Percentiles rank a stretch among this genome's conserved stretches.
phyloP scores from a whole-genome alignment of 2,113 vertebrate species.

The Haemorhous mexicanus region DNA sequence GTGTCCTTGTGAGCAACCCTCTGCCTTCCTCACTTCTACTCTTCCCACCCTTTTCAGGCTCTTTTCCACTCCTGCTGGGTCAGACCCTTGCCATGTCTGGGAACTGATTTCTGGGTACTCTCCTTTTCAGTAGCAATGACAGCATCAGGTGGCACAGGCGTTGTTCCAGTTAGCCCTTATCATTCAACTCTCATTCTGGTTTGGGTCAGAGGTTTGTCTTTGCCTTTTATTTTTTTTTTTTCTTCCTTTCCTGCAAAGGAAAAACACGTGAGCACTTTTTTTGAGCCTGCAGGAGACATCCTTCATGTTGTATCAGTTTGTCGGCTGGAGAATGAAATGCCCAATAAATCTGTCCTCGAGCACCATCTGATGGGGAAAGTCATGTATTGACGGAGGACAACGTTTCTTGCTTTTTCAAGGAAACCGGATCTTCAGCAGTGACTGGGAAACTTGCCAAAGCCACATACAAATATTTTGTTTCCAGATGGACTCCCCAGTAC shows the following conservation, averaged over 20 bases:
- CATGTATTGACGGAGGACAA: not conserved
- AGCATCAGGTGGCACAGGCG: not conserved
- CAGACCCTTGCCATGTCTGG: not conserved
- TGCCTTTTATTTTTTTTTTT: not conserved
- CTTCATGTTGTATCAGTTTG: not conserved
- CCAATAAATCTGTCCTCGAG: conserved; percentile 39
- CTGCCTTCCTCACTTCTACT: not conserved
- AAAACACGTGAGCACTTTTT: not conserved
- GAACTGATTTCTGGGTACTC: not conserved
- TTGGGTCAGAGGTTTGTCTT: not conserved
- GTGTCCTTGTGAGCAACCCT: not conserved
- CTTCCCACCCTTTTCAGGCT: not conserved
- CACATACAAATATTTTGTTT: not conserved
- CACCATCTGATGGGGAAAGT: conserved; percentile 63
- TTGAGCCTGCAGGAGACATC: not conserved
- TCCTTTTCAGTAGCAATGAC: not conserved
- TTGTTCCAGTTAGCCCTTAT: not conserved
- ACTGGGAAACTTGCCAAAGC: not conserved
- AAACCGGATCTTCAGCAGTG: not conserved
- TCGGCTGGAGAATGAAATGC: not conserved
- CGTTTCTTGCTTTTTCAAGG: not conserved
- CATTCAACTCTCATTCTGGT: not conserved
- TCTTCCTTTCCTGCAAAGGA: rapidly evolving
- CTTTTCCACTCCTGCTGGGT: not conserved
- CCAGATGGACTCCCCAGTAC: not conserved